Base-by-base conservation (phyloP, 2,888 invertebrate species). In the Acleris literana region DNA sequence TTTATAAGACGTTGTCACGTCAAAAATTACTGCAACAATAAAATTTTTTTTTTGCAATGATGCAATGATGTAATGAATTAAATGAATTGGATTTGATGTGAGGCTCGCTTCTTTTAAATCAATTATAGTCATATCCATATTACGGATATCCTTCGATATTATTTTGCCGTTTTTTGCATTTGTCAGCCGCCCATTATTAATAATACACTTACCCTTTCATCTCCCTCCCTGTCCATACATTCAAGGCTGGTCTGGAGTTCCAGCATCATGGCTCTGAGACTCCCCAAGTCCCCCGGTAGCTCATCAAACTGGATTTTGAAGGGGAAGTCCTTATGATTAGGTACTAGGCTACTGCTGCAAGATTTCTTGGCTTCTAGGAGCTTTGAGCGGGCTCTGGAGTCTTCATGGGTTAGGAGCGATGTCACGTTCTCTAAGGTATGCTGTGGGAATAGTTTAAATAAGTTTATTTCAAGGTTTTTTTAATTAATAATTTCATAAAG, bases 201-300 rank as follows among this genome's bases (percentile, higher is more conserved):
- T 29, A 22, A 11, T 16, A 11, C 13, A 5, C 72, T 76, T 83
- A 95, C 94, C 83, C 93, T 93, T 44, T 94, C 93, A 72, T 94
- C 94, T 0, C 93, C 93, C 1, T 49, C 49, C 29, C 88, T 83
- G 25, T 93, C 93, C 84, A 95, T 90, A 74, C 95, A 96, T 51
- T 94, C 94, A 17, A 95, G 93, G 76, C 94, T 93, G 0, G 95
- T 94, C 74, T 94, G 93, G 16, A 94, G 80, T 49, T 94, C 94
- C 43, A 92, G 89, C 64, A 75, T 82, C 55, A 93, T 90, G 0
- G 92, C 92, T 33, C 94, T 92, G 7, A 97, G 78, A 1, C 90
- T 87, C 0, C 86, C 87, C 0, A 95, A 62, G 17, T 93, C 88
- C 0, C 87, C 75, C 0, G 95, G 93, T 17, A 96, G 76, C 16